A percentile compares a stretch with the other conserved stretches of the same genome.
Evolutionary conservation across 2,113 vertebrate genomes (phyloP).

Genomic region (Gyps fulvus): DNA sequence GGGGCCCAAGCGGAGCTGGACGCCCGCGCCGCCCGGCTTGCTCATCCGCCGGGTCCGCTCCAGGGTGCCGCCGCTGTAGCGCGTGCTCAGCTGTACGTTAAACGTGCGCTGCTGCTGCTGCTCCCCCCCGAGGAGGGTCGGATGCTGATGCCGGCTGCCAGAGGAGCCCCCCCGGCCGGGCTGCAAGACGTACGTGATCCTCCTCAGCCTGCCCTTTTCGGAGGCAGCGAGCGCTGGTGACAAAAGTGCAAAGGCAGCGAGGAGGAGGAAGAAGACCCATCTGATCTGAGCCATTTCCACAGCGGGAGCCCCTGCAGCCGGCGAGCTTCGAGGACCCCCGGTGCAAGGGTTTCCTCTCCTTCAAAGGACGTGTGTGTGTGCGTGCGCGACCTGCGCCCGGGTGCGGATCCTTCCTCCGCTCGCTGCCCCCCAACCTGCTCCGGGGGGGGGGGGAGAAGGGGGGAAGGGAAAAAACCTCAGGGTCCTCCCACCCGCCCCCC

Average conservation of each 20-base stretch:
- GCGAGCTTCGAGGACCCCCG: background rate
- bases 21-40: conserved; percentile 41
- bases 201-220: conserved; percentile 78
- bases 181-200: conserved; percentile 85
- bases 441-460: background rate
- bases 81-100: conserved; percentile 78
- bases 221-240: conserved; percentile 62
- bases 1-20: conserved; percentile 63
- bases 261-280: conserved; percentile 72
- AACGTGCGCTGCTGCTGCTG: conserved; percentile 70
- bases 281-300: conserved; percentile 81
- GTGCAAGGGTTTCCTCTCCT: background rate
- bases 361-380: background rate
- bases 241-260: conserved; percentile 52
- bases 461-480: background rate
- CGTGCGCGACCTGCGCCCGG: background rate
- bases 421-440: background rate
- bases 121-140: conserved; percentile 37
- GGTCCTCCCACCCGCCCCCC: background rate
- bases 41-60: conserved; percentile 88
- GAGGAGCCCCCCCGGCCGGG: conserved; percentile 73
- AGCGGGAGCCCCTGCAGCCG: background rate
- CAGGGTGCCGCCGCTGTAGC: conserved; percentile 68
- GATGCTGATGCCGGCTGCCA: conserved; percentile 44
- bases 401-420: background rate